These are phyloP conservation scores for Zaprionus vittiger DNA, from an alignment of 1,140 invertebrate species.

Conservation along the genomic window DNA sequence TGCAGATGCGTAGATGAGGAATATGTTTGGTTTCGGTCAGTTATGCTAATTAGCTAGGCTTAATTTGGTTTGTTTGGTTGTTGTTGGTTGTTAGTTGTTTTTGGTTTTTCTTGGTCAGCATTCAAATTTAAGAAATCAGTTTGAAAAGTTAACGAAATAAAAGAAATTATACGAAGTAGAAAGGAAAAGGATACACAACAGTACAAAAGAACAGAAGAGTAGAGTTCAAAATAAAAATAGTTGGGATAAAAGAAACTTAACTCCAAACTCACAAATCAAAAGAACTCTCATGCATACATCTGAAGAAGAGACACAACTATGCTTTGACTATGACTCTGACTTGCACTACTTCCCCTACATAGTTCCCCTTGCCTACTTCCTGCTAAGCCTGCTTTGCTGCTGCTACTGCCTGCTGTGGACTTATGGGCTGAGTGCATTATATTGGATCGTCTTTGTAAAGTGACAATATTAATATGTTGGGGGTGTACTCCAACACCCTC, in stretches of 20 bases:
- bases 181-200: slow-evolving; percentile 20
- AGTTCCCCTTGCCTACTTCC: slow-evolving; percentile 22
- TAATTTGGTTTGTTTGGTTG: slow-evolving; percentile 28
- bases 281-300: slow-evolving; percentile 33
- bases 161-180: slow-evolving; percentile 10
- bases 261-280: slow-evolving; percentile 45
- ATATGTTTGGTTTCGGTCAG: slow-evolving; percentile 79
- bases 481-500: slow-evolving; percentile 69
- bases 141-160: slow-evolving; percentile 30
- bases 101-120: slow-evolving; percentile 54
- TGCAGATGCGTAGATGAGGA: slow-evolving; percentile 87
- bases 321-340: slow-evolving; percentile 14
- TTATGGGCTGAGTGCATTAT: slow-evolving; percentile 75
- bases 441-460: slow-evolving; percentile 78
- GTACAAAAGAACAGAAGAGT: slow-evolving; percentile 20
- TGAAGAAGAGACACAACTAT: slow-evolving; percentile 27
- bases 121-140: slow-evolving; percentile 77
- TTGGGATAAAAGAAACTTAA: slow-evolving; percentile 45
- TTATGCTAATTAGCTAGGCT: slow-evolving; percentile 64
- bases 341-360: slow-evolving; percentile 1
- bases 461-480: slow-evolving; percentile 83
- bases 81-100: slow-evolving; percentile 37
- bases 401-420: slow-evolving; percentile 6
- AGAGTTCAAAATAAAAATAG: slow-evolving; percentile 8
- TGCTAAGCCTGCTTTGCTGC: slow-evolving; percentile 43